Conservation (phyloP, 2,888 invertebrate genomes). For the Aquatica leii region DNA sequence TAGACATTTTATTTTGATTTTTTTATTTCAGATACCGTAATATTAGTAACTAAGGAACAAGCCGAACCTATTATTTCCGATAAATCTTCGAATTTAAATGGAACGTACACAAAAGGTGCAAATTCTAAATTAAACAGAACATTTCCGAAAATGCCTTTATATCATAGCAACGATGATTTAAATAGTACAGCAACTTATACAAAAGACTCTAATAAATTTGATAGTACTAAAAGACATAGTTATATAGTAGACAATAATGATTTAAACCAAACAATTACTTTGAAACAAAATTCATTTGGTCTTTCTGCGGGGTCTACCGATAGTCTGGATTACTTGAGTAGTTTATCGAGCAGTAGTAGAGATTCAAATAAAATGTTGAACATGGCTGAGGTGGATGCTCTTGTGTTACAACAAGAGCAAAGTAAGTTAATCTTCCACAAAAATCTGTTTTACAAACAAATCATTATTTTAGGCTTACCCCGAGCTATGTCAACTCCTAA, state of each 20-base stretch:
- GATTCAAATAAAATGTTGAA: constrained; percentile 56
- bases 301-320: constrained; percentile 56
- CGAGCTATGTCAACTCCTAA: constrained; percentile 59
- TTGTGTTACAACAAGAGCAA: constrained; percentile 57
- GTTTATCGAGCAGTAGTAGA: constrained; percentile 54
- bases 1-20: no score
- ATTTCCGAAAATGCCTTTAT: constrained; percentile 35
- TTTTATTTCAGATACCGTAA: not conserved
- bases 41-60: not conserved
- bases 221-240: constrained; percentile 25
- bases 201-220: constrained; percentile 20
- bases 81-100: constrained; percentile 23
- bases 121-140: constrained; percentile 41
- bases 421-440: constrained; percentile 51
- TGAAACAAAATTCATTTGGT: constrained; percentile 40
- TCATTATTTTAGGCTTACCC: constrained; percentile 46
- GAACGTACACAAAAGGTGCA: constrained; percentile 36
- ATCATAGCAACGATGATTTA: constrained; percentile 26
- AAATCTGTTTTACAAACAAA: not conserved
- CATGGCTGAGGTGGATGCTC: constrained; percentile 57
- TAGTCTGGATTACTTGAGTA: constrained; percentile 58
- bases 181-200: constrained; percentile 18
- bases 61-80: not conserved
- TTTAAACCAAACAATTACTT: constrained; percentile 4
- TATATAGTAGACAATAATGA: constrained; percentile 30